Conservation (phyloP, 2,113 vertebrate genomes). For the Cyanocitta stelleri region DNA sequence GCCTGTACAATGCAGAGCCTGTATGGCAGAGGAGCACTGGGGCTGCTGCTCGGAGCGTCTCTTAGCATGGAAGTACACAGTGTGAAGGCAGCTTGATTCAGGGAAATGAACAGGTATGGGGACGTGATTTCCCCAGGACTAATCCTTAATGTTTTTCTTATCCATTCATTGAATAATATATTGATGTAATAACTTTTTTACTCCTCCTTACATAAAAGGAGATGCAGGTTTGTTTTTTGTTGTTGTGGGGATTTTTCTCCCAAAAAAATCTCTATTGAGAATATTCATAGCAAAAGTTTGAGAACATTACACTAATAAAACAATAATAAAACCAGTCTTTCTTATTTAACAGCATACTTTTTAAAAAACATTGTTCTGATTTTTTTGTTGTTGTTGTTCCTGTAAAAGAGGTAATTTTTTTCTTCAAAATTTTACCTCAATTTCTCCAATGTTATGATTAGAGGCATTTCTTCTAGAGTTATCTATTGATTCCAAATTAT, state of each 20-base stretch:
- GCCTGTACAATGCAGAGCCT: background rate
- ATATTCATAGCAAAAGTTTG: background rate
- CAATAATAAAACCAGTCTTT: background rate
- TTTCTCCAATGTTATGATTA: background rate
- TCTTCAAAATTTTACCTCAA: background rate
- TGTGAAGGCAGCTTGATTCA: background rate
- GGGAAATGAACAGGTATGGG: background rate
- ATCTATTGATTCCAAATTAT: background rate
- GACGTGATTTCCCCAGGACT: background rate
- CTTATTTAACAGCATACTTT: background rate
- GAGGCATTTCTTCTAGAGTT: background rate
- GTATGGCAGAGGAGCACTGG: background rate
- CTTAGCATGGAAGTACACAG: background rate
- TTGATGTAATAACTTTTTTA: background rate
- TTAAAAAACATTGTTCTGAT: fast-evolving
- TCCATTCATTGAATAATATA: background rate
- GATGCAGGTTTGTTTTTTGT: background rate
- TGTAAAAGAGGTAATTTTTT: background rate
- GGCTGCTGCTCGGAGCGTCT: fast-evolving
- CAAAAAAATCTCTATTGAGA: background rate
- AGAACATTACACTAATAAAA: background rate
- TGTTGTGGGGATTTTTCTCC: fast-evolving
- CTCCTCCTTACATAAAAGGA: background rate
- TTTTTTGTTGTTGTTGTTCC: background rate
- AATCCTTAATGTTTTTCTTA: background rate